Evolutionary conservation across 2,797 vertebrate genomes (phyloP).

Genomic region (Cottoperca gobio): DNA sequence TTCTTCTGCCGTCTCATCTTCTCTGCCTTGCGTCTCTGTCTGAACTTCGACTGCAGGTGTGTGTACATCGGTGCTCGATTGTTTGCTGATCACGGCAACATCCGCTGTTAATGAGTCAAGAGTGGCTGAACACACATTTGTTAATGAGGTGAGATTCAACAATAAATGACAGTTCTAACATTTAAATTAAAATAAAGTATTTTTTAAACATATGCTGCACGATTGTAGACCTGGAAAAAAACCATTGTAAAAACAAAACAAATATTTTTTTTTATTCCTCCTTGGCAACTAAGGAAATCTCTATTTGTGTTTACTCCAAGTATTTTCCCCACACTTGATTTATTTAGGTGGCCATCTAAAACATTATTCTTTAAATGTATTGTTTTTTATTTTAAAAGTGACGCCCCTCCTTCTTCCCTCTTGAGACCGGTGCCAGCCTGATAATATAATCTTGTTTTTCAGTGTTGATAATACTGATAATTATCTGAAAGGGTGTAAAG

Average conservation of each 20-base stretch:
- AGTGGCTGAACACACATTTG: background rate
- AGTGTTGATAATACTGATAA: background rate
- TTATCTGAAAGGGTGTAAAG: too few relatives aligned
- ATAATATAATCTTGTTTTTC: background rate
- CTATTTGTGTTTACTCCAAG: background rate
- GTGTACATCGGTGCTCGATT: background rate
- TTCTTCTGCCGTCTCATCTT: slow-evolving; percentile 34
- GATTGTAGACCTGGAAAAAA: too few relatives aligned
- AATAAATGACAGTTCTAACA: background rate
- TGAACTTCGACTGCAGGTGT: background rate
- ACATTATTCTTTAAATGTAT: background rate
- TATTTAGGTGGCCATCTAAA: background rate
- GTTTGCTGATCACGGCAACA: background rate
- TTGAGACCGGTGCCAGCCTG: background rate
- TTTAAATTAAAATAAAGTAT: too few relatives aligned
- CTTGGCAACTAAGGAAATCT: too few relatives aligned
- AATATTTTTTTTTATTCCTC: too few relatives aligned
- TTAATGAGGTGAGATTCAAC: background rate
- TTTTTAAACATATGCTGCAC: too few relatives aligned
- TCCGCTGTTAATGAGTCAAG: slow-evolving; percentile 38
- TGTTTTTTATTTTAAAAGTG: background rate
- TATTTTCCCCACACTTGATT: background rate
- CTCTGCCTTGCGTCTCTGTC: background rate
- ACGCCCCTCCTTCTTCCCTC: background rate
- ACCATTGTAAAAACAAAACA: too few relatives aligned